Percentiles rank a stretch among this genome's conserved stretches.
phyloP scores from a whole-genome alignment of 1,140 invertebrate genomes.

The Hyles vespertilio region DNA sequence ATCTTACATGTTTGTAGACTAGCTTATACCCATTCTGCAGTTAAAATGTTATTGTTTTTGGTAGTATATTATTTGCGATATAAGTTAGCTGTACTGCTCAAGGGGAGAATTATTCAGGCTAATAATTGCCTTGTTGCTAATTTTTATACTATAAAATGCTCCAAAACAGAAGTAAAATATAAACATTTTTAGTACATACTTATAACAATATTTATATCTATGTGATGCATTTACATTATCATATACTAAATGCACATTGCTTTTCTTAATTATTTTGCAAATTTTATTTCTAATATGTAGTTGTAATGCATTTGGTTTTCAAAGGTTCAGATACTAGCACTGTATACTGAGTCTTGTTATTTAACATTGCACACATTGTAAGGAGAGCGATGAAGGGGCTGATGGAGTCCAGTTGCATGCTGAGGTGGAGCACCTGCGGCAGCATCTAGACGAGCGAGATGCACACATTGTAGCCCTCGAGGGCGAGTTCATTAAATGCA shows the following conservation, averaged over 20 bases:
- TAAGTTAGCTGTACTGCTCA: no score
- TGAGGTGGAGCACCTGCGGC: conserved; percentile 91
- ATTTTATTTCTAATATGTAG: conserved; percentile 7
- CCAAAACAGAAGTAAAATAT: no score
- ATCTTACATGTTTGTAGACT: no score
- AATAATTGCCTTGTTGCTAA: no score
- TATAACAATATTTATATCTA: background rate
- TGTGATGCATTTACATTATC: background rate
- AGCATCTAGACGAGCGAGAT: conserved; percentile 87
- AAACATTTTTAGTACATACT: background rate
- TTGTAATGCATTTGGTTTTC: background rate
- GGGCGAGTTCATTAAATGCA: conserved; percentile 88
- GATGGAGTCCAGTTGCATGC: conserved; percentile 85
- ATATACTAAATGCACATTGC: conserved; percentile 36
- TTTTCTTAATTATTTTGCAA: conserved; percentile 47
- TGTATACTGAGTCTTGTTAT: conserved; percentile 35
- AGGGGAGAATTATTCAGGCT: no score
- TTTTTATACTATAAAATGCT: no score
- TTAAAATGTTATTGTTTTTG: conserved; percentile 4
- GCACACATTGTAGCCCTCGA: conserved; percentile 90
- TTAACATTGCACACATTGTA: conserved; percentile 49
- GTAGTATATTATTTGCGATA: no score
- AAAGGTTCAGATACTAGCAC: conserved; percentile 4
- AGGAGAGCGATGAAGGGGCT: conserved; percentile 63
- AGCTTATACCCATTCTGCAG: conserved; percentile 3